Percentiles rank a stretch among this genome's conserved stretches.
Evolutionary conservation across 2,888 invertebrate genomes (phyloP).

Genomic region (Drosophila anceps): DNA sequence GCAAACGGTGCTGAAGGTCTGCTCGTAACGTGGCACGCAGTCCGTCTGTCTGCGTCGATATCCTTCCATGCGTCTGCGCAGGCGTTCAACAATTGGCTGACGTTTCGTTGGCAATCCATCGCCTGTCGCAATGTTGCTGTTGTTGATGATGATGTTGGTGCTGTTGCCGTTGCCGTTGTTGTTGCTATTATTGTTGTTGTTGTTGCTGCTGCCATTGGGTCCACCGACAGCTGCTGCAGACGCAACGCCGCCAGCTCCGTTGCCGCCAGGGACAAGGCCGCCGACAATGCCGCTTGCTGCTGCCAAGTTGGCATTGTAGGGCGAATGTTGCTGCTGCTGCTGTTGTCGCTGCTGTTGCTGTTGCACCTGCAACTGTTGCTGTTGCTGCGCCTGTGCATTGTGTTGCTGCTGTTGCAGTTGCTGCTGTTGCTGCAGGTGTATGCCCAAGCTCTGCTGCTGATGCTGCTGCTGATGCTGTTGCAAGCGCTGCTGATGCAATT

Average conservation of each 20-base stretch:
- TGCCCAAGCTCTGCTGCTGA: constrained; percentile 58
- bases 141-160: constrained; percentile 44
- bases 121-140: constrained; percentile 42
- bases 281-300: constrained; percentile 79
- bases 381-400: constrained; percentile 78
- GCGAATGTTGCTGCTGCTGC: constrained; percentile 74
- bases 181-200: constrained; percentile 25
- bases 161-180: constrained; percentile 21
- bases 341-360: constrained; percentile 62
- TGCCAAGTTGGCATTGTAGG: constrained; percentile 76
- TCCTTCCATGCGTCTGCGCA: constrained; percentile 93
- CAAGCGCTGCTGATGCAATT: constrained; percentile 81
- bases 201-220: constrained; percentile 38
- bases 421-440: constrained; percentile 79
- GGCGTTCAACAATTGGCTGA: constrained; percentile 94
- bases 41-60: constrained; percentile 94
- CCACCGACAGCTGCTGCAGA: constrained; percentile 59
- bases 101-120: constrained; percentile 92
- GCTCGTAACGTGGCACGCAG: constrained; percentile 94
- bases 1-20: constrained; percentile 93
- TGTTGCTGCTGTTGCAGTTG: constrained; percentile 72
- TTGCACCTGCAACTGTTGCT: constrained; percentile 75
- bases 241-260: constrained; percentile 80
- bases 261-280: constrained; percentile 82
- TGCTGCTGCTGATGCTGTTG: constrained; percentile 48